Conservation (phyloP, 2,113 vertebrate species). For the Menura novaehollandiae region DNA sequence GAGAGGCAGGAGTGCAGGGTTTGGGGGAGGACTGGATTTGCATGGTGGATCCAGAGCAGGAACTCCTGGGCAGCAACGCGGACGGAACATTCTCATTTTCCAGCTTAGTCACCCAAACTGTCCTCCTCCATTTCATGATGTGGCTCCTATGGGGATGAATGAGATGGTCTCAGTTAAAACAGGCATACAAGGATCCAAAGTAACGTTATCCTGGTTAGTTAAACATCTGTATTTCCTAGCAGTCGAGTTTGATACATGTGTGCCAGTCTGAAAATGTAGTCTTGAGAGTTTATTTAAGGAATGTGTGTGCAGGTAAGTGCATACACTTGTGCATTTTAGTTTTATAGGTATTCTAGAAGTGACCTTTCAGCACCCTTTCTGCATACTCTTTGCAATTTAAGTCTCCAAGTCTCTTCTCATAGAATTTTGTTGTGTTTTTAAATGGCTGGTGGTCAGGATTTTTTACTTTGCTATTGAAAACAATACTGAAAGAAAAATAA, state of each 20-base stretch:
- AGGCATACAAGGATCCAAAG: too few species aligned
- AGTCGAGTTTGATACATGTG: accelerated
- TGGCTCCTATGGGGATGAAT: not conserved
- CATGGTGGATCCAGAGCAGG: not conserved
- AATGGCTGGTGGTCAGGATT: not conserved
- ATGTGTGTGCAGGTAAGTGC: not conserved
- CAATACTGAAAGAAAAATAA: not conserved
- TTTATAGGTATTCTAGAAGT: not conserved
- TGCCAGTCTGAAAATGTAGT: not conserved
- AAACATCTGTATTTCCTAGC: not conserved
- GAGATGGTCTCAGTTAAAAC: not conserved
- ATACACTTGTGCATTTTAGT: not conserved
- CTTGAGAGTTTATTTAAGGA: not conserved
- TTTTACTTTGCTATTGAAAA: not conserved
- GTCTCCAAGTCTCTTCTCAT: not conserved
- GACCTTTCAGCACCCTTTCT: not conserved
- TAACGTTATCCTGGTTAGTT: not conserved
- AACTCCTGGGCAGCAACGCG: accelerated
- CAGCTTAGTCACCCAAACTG: not conserved
- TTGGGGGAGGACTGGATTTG: not conserved
- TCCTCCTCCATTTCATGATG: not conserved
- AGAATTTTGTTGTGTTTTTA: not conserved
- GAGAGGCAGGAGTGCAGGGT: not conserved
- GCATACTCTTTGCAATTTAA: not conserved
- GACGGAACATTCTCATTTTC: not conserved